Evolutionary conservation across 1,140 invertebrate species (phyloP).

Genomic region (Lepidotrigona ventralis): DNA sequence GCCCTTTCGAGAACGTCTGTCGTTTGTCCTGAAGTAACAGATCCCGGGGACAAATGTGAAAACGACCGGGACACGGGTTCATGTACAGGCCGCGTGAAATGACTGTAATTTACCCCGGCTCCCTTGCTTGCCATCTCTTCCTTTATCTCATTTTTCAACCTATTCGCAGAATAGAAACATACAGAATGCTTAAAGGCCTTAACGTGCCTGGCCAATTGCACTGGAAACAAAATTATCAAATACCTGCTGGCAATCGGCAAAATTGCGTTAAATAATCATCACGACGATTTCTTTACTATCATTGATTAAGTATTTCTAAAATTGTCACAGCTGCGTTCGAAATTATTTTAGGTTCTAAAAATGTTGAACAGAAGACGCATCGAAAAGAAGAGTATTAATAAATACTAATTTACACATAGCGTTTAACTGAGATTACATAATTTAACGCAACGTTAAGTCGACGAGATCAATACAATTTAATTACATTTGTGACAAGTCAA

Average conservation of each 20-base stretch:
- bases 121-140: neutral
- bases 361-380: neutral
- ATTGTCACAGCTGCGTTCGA: too few species aligned
- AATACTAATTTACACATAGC: neutral
- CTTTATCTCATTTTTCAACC: neutral
- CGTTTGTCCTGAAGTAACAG: slow-evolving; percentile 36
- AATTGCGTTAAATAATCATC: neutral
- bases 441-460: neutral
- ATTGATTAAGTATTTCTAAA: neutral
- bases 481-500: neutral
- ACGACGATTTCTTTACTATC: neutral
- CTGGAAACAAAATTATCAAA: neutral
- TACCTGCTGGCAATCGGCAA: neutral
- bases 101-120: slow-evolving; percentile 34
- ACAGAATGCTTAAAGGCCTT: neutral
- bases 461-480: neutral
- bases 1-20: slow-evolving; percentile 61
- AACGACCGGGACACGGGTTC: slow-evolving; percentile 35
- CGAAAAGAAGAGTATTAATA: neutral
- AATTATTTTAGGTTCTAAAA: neutral
- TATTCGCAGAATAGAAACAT: neutral
- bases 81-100: slow-evolving; percentile 39
- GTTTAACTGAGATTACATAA: neutral
- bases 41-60: slow-evolving; percentile 39
- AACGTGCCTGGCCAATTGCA: neutral